Evolutionary conservation across 53 echinoderm and acorn worm species (phyloP), one percentile per base, ranked within the genome.

Genomic region (Holothuria leucospilota): DNA sequence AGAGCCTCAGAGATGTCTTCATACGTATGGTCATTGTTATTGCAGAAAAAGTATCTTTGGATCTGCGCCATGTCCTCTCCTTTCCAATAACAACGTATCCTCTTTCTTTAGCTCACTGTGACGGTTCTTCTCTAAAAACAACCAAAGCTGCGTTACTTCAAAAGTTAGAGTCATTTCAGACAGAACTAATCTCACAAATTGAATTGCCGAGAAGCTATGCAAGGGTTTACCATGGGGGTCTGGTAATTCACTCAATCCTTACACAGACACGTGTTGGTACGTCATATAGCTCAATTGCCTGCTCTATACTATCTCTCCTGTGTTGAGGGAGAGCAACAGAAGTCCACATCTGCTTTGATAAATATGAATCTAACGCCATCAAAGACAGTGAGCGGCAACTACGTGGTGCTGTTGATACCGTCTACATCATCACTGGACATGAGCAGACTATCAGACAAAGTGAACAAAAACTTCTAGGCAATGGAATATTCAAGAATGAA

Each of bases 321-420:
- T 87, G 87, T 77, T 87, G 87, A 6, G 69, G 90, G 0, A 83
- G 62, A 12, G 59, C 25, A 23, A 78, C 21, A 39, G 93, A 93
- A 71, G 87, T 87, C 1, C 90, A 93, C 67, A 84, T 90, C 9
- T 93, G 87, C 62, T 21, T 93, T 14, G 93, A 93, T 74, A 93
- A 90, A 52, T 93, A 93, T 66, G 81, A 84, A 9, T 51, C 27
- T 4, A 87, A 90, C 23, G 90, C 93, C 27, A 90, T 90, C 62
- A 93, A 93, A 26, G 87, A 87, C 39, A 87, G 93, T 52, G 93
- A 93, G 59, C 87, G 90, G 42, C 87, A 87, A 59, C 68, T 92
- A 28, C 67, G 93, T 6, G 93, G 93, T 13, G 89, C 89, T 24
- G 59, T 39, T 58, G 93, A 92, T 64, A 24, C 78, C 8, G 10